Conservation (phyloP, 2,113 vertebrate genomes). For the Hippocampus zosterae region DNA sequence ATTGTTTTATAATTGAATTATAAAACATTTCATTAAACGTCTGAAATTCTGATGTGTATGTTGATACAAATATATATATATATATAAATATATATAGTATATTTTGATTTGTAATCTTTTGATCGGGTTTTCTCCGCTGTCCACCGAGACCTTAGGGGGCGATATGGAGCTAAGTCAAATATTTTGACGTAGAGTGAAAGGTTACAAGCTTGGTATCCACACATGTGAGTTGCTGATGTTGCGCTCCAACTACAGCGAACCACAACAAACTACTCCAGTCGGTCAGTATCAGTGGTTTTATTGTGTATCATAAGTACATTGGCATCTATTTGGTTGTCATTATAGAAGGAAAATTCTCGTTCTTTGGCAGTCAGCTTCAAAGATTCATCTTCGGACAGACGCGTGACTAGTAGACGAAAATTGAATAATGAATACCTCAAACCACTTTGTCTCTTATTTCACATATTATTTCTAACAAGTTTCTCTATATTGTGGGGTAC, state of each 20-base stretch:
- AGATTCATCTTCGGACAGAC: conserved; percentile 29
- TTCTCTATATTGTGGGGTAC: no score
- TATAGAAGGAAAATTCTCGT: background rate
- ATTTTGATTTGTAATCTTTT: background rate
- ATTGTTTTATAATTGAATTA: background rate
- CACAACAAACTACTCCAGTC: background rate
- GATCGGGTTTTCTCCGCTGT: background rate
- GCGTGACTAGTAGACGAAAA: background rate
- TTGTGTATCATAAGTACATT: fast-evolving
- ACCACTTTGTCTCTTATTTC: background rate
- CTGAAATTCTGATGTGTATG: no score
- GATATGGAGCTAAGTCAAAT: fast-evolving
- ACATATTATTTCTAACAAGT: no score
- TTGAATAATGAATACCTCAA: background rate
- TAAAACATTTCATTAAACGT: no score
- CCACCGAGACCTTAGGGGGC: conserved; percentile 32
- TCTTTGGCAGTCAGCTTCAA: background rate
- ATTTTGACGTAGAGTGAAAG: background rate
- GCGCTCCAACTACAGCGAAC: background rate
- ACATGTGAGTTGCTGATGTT: conserved; percentile 41
- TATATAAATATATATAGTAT: no score
- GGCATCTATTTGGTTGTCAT: background rate
- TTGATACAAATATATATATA: no score
- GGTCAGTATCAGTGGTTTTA: background rate
- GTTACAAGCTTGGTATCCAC: conserved; percentile 15